Base-by-base conservation (phyloP, 2,888 invertebrate species). In the Pseudeuparius sepicola region DNA sequence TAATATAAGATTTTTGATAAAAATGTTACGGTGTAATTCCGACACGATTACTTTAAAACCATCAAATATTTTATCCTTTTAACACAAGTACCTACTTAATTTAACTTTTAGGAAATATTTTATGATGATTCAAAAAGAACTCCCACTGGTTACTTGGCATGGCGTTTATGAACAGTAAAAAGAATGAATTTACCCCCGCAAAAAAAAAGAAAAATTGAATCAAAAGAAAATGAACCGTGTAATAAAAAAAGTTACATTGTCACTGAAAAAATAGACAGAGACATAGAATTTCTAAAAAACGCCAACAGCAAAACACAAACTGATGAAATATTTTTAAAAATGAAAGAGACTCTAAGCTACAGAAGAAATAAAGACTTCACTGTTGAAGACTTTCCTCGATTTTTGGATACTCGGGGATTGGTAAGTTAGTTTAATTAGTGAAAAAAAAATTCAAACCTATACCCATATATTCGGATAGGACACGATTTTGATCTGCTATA, bases 271-370 rank as follows among this genome's bases (percentile, higher is more conserved):
- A 6, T 6, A 20, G 20, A 20, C 6, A 20, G 20, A 20, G 20
- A 20, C n/a, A 20, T 20, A 6, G 20, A 20, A n/a, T 20, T 20
- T 20, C 20, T 20, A 6, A 20, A 20, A n/a, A 20, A 20, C 20
- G 20, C n/a, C 20, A 7, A n/a, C 7, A 20, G 20, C 20, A 20
- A n/a, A 20, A 20, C 20, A n/a, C 20, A 20, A 20, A n/a, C n/a
- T n/a, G 20, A 20, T 20, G 20, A 20, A 20, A 20, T 20, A 20
- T 20, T 20, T n/a, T n/a, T 20, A n/a, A 20, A 20, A 20, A 20
- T 20, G 20, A 20, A n/a, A 20, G n/a, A 20, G 6, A 20, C 20
- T n/a, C 6, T 20, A 20, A 6, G n/a, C n/a, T 7, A 7, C n/a
- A 6, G 20, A 7, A n/a, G n/a, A 20, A 20, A 20, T n/a, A 20